phyloP scores from a whole-genome alignment of 2,888 invertebrate species.

The Drosophila falleni region DNA sequence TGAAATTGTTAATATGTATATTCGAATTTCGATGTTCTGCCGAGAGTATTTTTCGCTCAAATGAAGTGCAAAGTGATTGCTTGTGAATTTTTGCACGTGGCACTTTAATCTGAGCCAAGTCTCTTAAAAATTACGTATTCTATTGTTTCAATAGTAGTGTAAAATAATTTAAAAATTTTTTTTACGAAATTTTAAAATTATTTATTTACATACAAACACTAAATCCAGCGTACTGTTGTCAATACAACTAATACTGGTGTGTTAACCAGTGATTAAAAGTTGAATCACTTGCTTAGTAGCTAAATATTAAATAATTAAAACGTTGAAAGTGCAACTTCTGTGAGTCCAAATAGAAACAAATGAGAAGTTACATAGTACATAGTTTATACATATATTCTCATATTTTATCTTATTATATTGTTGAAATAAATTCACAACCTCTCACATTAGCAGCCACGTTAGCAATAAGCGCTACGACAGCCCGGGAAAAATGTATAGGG shows the following conservation, averaged over 20 bases:
- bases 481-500: conserved; percentile 48
- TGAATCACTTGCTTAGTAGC: neutral
- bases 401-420: conserved; percentile 43
- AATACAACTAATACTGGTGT: too few species aligned
- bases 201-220: too few species aligned
- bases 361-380: too few species aligned
- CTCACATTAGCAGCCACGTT: conserved; percentile 16
- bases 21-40: conserved; percentile 1
- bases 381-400: too few species aligned
- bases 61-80: conserved; percentile 46
- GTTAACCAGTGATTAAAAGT: too few species aligned
- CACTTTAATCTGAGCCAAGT: conserved; percentile 12
- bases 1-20: conserved; percentile 53
- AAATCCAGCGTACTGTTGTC: too few species aligned
- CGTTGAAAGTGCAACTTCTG: neutral
- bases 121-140: neutral
- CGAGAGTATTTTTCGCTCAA: conserved; percentile 40
- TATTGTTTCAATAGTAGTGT: neutral
- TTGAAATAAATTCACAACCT: conserved; percentile 52
- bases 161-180: neutral
- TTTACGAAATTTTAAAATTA: too few species aligned
- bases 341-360: too few species aligned
- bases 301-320: neutral
- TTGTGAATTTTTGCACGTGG: conserved; percentile 47
- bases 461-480: conserved; percentile 24